Evolutionary conservation across 2,888 invertebrate species (phyloP).

Genomic region (Strigamia maritima): DNA sequence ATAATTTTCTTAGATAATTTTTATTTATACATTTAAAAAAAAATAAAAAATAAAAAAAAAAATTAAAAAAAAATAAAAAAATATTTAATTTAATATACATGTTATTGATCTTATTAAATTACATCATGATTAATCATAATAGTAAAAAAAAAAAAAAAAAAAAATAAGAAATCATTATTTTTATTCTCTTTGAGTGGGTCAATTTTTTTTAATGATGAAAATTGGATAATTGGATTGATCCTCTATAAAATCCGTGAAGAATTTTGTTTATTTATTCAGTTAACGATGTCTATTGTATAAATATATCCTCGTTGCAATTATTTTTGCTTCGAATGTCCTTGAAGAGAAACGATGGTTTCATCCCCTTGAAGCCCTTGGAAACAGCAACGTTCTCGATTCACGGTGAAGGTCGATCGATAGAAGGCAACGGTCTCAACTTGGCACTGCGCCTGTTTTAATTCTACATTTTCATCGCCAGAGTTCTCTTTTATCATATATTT

Average conservation of each 20-base stretch:
- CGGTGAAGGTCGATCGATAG: slow-evolving; percentile 15
- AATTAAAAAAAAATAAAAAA: background rate
- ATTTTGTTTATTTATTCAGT: slow-evolving; percentile 1
- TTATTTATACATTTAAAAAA: too few relatives aligned
- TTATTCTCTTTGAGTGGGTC: background rate
- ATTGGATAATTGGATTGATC: background rate
- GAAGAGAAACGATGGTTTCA: slow-evolving; percentile 5
- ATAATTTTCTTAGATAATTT: too few relatives aligned
- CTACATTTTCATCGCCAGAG: background rate
- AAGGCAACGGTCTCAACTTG: slow-evolving; percentile 4
- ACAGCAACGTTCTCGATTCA: slow-evolving; percentile 15
- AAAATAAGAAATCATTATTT: background rate
- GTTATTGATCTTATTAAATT: background rate
- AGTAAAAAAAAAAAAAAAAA: background rate
- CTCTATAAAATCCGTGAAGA: background rate
- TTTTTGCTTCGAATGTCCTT: background rate
- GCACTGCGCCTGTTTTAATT: slow-evolving; percentile 10
- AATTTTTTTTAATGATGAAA: background rate
- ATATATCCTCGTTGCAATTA: slow-evolving; percentile 10
- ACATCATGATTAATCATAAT: background rate
- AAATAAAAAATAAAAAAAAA: too few relatives aligned
- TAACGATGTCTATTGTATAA: slow-evolving; percentile 6
- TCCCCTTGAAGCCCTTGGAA: slow-evolving; percentile 10
- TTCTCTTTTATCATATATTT: background rate
- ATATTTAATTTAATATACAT: background rate